Percentiles rank a stretch among this genome's conserved stretches.
Conservation (phyloP, 2,113 vertebrate species). For the Petrocephalus microphthalmus region DNA sequence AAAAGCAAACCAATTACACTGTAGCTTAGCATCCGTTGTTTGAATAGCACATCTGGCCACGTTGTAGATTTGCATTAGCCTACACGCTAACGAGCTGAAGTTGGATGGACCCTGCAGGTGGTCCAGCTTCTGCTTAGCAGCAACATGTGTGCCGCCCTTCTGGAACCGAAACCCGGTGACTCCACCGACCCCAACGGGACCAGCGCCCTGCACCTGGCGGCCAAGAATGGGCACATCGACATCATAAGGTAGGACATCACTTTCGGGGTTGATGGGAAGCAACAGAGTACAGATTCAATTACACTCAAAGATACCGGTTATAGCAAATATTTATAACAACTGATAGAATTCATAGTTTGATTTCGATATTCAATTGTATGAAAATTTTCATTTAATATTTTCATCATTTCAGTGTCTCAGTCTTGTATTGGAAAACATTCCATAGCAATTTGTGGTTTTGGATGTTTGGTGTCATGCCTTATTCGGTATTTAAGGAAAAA, state of each 20-base stretch:
- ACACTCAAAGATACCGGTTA: background rate
- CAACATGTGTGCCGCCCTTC: conserved; percentile 90
- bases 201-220: conserved; percentile 90
- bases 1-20: background rate
- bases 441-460: background rate
- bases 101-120: conserved; percentile 60
- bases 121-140: conserved; percentile 93
- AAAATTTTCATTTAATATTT: background rate
- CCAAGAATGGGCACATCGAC: conserved; percentile 97
- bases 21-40: background rate
- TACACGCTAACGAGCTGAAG: background rate
- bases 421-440: background rate
- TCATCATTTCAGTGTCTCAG: background rate
- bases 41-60: background rate
- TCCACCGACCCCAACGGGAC: conserved; percentile 84
- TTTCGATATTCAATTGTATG: background rate
- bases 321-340: background rate
- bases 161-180: conserved; percentile 82
- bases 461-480: conserved; percentile 1
- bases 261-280: background rate
- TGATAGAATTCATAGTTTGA: background rate
- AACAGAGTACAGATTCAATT: background rate
- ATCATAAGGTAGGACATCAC: conserved; percentile 76
- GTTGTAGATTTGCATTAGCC: background rate
- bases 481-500: background rate